Evolutionary conservation across 2,113 vertebrate genomes (phyloP), one percentile per base, ranked within the genome.

Genomic region (Poeciliopsis turrubarensis): DNA sequence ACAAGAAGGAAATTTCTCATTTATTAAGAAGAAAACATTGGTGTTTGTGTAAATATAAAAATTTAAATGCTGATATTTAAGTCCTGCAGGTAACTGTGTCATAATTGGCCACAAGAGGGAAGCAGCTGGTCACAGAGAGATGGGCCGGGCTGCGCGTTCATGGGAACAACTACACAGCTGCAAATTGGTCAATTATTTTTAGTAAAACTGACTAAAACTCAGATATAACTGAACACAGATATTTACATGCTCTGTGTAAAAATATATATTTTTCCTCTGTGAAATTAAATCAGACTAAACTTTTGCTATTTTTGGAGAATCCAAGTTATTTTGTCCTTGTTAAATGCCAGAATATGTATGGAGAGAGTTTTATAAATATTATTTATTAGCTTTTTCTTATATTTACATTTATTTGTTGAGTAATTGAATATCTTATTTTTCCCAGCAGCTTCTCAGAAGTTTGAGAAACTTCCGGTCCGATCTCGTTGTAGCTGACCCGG

Each of bases 31-130:
- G 25, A 3, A 57, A 57, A 57, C 22, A 57, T 25, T 6, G 17
- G 5, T 54, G 19, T 54, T 54, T 8, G 22, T 54, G 17, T 54
- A 54, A 54, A 22, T 19, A 54, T 54, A 2, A 54, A 54, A 74
- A 51, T 51, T 64, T 83, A 81, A 79, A 76, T 32, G 75, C 77
- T 86, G 85, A 89, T 80, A 72, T 75, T 77, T 79, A 41, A 76
- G 69, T 25, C 75, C 83, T 39, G 60, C 14, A 72, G 65, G 57
- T 54, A 47, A 61, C 77, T 82, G 76, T 87, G 84, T 91, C 76
- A 73, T 17, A 11, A 57, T 83, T 79, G 88, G 83, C 94, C 94
- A 95, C 94, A 90, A 94, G 94, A 92, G 94, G 94, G 94, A 80
- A 93, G 88, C 92, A 93, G 91, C 86, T 90, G 86, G 92, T 89